A percentile compares a stretch with the other conserved stretches of the same genome.
Conservation (phyloP, 2,888 invertebrate genomes). For the Eueremaeus valkanovi region DNA sequence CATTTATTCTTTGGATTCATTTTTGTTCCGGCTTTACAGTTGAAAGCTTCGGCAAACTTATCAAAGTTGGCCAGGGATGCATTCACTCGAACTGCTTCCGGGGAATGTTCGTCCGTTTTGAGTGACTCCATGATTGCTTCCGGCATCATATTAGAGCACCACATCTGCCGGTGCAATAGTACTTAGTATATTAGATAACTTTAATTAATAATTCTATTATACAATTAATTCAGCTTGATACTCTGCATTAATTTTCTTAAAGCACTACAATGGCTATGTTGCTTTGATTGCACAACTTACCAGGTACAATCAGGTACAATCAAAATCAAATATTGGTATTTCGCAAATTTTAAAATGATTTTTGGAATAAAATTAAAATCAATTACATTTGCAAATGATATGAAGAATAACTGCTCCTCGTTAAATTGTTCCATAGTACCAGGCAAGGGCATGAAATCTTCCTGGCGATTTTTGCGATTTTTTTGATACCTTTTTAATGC, state of each 20-base stretch:
- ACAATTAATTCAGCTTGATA: too few relatives aligned
- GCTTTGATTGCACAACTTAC: too few relatives aligned
- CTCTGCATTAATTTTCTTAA: too few relatives aligned
- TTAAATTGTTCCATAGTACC: neutral
- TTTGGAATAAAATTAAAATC: neutral
- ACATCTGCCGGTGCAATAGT: constrained; percentile 20
- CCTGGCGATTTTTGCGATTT: neutral
- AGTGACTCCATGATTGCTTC: neutral
- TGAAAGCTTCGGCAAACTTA: constrained; percentile 30
- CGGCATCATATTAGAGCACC: constrained; percentile 36
- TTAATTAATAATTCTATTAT: neutral
- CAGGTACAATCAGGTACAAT: too few relatives aligned
- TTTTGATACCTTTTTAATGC: constrained; percentile 30
- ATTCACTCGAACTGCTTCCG: constrained; percentile 33
- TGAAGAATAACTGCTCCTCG: constrained; percentile 38
- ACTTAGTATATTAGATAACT: neutral
- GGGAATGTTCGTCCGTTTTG: neutral
- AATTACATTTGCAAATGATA: constrained; percentile 40
- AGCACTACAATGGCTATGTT: too few relatives aligned
- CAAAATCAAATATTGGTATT: too few relatives aligned
- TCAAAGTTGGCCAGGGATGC: constrained; percentile 36
- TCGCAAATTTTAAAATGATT: too few relatives aligned
- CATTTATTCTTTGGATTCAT: constrained; percentile 31
- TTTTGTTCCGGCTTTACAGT: neutral
- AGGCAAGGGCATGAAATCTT: neutral